Conservation (phyloP, 2,113 vertebrate species). For the Stomatorhinus ivindoensis region DNA sequence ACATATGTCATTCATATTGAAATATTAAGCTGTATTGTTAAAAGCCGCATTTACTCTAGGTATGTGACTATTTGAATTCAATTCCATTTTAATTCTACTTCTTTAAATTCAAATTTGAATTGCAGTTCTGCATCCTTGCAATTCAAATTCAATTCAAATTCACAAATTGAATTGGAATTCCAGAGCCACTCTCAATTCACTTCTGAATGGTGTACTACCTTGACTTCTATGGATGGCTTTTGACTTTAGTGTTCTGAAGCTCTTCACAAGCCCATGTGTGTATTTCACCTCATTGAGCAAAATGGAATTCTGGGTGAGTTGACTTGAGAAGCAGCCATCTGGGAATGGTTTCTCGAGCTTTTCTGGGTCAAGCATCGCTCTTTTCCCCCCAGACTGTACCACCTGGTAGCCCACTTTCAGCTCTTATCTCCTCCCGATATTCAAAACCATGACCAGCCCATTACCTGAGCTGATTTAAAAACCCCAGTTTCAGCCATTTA, state of each 20-base stretch:
- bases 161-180: background rate
- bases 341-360: background rate
- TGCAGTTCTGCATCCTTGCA: background rate
- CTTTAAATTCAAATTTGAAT: background rate
- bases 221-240: background rate
- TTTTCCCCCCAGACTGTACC: background rate
- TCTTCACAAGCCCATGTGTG: background rate
- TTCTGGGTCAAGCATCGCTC: background rate
- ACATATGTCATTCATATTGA: background rate
- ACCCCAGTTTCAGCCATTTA: background rate
- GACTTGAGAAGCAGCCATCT: background rate
- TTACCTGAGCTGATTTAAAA: background rate
- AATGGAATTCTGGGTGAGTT: background rate
- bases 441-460: background rate
- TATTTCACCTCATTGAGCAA: background rate
- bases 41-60: background rate
- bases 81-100: background rate
- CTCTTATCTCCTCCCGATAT: background rate
- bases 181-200: background rate
- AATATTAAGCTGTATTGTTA: background rate
- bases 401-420: background rate
- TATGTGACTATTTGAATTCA: background rate
- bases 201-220: background rate
- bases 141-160: background rate
- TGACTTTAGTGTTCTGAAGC: background rate